Evolutionary conservation across 2,797 vertebrate species (phyloP).

Genomic region (Coranthus polyacanthus): DNA sequence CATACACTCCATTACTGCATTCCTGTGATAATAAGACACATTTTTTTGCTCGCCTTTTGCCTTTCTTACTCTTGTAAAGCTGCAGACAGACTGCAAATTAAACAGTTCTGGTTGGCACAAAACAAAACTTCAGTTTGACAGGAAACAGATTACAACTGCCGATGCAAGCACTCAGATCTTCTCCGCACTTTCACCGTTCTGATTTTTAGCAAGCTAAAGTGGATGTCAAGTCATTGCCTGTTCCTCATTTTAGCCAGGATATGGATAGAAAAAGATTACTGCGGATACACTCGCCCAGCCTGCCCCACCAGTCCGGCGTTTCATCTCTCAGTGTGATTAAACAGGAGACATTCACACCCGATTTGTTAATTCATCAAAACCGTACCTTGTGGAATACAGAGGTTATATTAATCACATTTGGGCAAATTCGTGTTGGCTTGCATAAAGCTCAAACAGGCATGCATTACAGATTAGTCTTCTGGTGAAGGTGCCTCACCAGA

Average conservation of each 20-base stretch:
- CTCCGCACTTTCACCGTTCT: slow-evolving; percentile 42
- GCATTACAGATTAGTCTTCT: slow-evolving; percentile 72
- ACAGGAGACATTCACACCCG: slow-evolving; percentile 74
- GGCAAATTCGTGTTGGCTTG: slow-evolving; percentile 70
- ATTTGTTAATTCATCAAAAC: slow-evolving; percentile 84
- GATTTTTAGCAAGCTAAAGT: slow-evolving; percentile 63
- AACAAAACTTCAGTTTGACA: slow-evolving; percentile 31
- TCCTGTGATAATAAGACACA: slow-evolving; percentile 18
- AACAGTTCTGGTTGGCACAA: slow-evolving; percentile 37
- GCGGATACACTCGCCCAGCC: slow-evolving; percentile 63
- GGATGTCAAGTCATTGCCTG: slow-evolving; percentile 61
- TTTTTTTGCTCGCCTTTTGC: slow-evolving; percentile 7
- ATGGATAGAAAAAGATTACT: slow-evolving; percentile 73
- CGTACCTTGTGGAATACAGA: slow-evolving; percentile 67
- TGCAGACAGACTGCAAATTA: slow-evolving; percentile 40
- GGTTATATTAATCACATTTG: slow-evolving; percentile 79
- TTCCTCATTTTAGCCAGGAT: slow-evolving; percentile 55
- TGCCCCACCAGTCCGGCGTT: slow-evolving; percentile 60
- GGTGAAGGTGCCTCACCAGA: slow-evolving; percentile 62
- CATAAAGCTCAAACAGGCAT: slow-evolving; percentile 72
- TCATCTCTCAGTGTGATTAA: slow-evolving; percentile 81
- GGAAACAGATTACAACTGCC: slow-evolving; percentile 48
- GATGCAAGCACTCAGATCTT: slow-evolving; percentile 31
- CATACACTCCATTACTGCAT: not conserved
- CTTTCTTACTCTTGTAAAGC: slow-evolving; percentile 29